A percentile compares a stretch with the other conserved stretches of the same genome.
Evolutionary conservation across 2,888 invertebrate genomes (phyloP).

Genomic region (Linnaemya tessellans): DNA sequence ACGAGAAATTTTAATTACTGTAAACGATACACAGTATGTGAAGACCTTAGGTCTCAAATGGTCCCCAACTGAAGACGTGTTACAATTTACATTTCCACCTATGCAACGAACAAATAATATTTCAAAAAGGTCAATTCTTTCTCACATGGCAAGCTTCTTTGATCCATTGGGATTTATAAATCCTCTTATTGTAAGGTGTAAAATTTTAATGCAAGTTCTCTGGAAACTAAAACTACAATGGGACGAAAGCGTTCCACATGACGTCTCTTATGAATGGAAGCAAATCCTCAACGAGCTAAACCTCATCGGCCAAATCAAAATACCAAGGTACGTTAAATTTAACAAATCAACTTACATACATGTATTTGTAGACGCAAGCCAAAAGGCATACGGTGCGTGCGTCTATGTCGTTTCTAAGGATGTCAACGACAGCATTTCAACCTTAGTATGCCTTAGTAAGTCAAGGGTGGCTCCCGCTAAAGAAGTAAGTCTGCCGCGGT

Average conservation of each 20-base stretch:
- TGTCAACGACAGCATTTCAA: not conserved
- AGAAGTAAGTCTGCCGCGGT: conserved; percentile 34
- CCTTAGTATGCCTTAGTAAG: conserved; percentile 45
- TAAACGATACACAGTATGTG: conserved; percentile 51
- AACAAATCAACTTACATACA: conserved; percentile 41
- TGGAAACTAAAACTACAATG: conserved; percentile 60
- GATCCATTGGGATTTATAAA: conserved; percentile 61
- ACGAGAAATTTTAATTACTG: conserved; percentile 45
- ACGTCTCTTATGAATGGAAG: conserved; percentile 30
- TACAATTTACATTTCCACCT: too few relatives aligned
- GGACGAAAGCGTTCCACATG: conserved; percentile 57
- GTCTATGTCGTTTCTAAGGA: conserved; percentile 35
- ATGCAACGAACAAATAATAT: too few relatives aligned
- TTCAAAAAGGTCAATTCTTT: too few relatives aligned
- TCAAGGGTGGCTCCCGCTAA: conserved; percentile 45
- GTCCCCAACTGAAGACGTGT: conserved; percentile 28
- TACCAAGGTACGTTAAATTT: conserved; percentile 51
- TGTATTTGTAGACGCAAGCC: conserved; percentile 58
- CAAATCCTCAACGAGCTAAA: conserved; percentile 20
- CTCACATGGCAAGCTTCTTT: conserved; percentile 31
- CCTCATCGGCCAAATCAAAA: too few relatives aligned
- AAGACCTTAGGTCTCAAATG: conserved; percentile 65
- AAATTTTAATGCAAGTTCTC: conserved; percentile 62
- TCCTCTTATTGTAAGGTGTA: conserved; percentile 52
- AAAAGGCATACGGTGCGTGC: conserved; percentile 57